Base-by-base conservation (phyloP, 2,113 vertebrate species). In the Saimiri boliviensis region DNA sequence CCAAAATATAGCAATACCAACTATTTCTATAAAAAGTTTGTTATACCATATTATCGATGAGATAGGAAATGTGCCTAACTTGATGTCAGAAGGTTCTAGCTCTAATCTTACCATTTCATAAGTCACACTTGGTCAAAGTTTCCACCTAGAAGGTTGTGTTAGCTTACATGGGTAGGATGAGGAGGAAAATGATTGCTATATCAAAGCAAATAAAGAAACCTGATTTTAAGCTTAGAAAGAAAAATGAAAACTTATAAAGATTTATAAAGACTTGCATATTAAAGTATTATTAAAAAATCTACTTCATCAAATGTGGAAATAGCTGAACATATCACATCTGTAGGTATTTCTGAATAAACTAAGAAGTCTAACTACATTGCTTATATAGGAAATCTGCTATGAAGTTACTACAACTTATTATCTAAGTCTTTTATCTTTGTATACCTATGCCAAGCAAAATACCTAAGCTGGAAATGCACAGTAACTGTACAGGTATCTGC, bases 311-410 rank as follows among this genome's bases (percentile, higher is more conserved):
- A 95, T 35, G 42, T 88, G 21, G 32, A 94, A 49, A 88, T 35
- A 85, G 71, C 77, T 81, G 58, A 86, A 92, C 52, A 76, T 84
- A 91, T 68, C 45, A 95, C 17, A 35, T 71, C 70, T 94, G 35
- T 74, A 90, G 83, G 92, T 87, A 95, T 93, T 96, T 93, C 94
- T 88, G 63, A 86, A 77, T 94, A 71, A 95, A 85, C 68, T 73
- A 6, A 42, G 23, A 85, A 84, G 25, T 56, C 52, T 82, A 80
- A 58, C 32, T 45, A n/a, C 19, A 63, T 58, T 70, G 97, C 40
- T 93, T 83, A 76, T 37, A 49, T 32, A 76, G 17, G 77, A 89
- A 89, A 68, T 86, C 45, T 91, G 0, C 45, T 77, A 14, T 35
- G 30, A 95, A 42, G 86, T 58, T 84, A 70, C 9, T 25, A 27